phyloP scores from a whole-genome alignment of 1,140 invertebrate genomes.

The Panonychus citri region DNA sequence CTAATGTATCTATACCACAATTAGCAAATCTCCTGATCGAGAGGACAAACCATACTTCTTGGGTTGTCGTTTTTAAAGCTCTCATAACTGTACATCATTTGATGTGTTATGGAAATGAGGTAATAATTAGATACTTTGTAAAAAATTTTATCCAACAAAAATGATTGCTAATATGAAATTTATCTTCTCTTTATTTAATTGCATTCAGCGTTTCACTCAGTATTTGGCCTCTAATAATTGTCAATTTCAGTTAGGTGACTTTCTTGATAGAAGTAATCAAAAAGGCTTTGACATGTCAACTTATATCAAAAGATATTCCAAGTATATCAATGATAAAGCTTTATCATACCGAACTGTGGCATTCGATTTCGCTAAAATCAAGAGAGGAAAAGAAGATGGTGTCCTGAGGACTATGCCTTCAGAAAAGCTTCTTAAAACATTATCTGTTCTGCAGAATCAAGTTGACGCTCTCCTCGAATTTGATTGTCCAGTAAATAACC shows the following conservation, averaged over 20 bases:
- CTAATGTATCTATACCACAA: slow-evolving; percentile 96
- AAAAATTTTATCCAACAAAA: too few species aligned
- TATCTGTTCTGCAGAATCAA: slow-evolving; percentile 83
- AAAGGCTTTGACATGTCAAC: slow-evolving; percentile 98
- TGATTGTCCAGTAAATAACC: slow-evolving; percentile 85
- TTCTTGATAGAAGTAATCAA: slow-evolving; percentile 73
- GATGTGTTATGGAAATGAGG: slow-evolving; percentile 99
- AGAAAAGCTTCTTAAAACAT: slow-evolving; percentile 86
- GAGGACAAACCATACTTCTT: slow-evolving; percentile 83
- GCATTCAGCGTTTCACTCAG: slow-evolving; percentile 96
- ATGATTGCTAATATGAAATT: too few species aligned
- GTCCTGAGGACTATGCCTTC: slow-evolving; percentile 86
- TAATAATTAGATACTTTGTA: too few species aligned
- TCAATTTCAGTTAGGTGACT: slow-evolving; percentile 89
- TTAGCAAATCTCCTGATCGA: slow-evolving; percentile 93
- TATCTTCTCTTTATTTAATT: too few species aligned
- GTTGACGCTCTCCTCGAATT: slow-evolving; percentile 88
- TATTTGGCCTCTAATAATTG: slow-evolving; percentile 98
- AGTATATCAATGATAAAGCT: slow-evolving; percentile 97
- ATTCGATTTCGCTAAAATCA: slow-evolving; percentile 99
- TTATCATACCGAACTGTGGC: slow-evolving; percentile 90
- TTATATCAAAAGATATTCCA: slow-evolving; percentile 90
- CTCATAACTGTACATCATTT: slow-evolving; percentile 95
- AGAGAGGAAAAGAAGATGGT: slow-evolving; percentile 91
- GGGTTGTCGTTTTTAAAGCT: slow-evolving; percentile 96